phyloP scores from a whole-genome alignment of 2,888 invertebrate genomes.

The Anticlea derivata region DNA sequence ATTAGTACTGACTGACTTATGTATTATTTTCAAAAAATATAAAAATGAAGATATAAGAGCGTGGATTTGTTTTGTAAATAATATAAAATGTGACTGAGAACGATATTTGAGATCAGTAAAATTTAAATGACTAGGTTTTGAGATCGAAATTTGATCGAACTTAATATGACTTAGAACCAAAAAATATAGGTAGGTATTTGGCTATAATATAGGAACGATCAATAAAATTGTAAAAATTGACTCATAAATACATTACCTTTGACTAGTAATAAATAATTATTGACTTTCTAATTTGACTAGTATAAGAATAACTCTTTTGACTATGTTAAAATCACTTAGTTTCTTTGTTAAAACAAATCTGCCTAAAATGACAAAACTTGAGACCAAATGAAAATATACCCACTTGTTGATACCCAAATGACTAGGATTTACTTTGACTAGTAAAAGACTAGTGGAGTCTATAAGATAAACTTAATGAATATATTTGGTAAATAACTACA shows the following conservation, averaged over 20 bases:
- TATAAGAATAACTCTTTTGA: background rate
- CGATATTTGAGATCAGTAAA: slow-evolving; percentile 2
- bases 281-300: background rate
- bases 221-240: too few relatives aligned
- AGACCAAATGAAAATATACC: background rate
- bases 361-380: background rate
- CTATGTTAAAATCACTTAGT: background rate
- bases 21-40: too few relatives aligned
- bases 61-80: too few relatives aligned
- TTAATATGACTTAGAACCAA: background rate
- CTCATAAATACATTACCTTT: background rate
- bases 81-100: too few relatives aligned
- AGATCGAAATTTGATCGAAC: background rate
- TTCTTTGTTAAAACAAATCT: background rate
- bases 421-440: slow-evolving; percentile 4
- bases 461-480: too few relatives aligned
- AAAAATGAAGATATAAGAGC: too few relatives aligned
- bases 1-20: too few relatives aligned
- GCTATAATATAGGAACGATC: too few relatives aligned
- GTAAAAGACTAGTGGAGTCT: background rate
- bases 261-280: background rate
- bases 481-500: too few relatives aligned
- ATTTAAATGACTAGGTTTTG: slow-evolving; percentile 4
- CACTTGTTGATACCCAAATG: background rate
- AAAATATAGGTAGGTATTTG: too few relatives aligned